Percentiles rank a stretch among this genome's conserved stretches.
These are phyloP conservation scores for Pseudobourletiella spinata DNA, from an alignment of 1,140 invertebrate species.

Conservation along the genomic window DNA sequence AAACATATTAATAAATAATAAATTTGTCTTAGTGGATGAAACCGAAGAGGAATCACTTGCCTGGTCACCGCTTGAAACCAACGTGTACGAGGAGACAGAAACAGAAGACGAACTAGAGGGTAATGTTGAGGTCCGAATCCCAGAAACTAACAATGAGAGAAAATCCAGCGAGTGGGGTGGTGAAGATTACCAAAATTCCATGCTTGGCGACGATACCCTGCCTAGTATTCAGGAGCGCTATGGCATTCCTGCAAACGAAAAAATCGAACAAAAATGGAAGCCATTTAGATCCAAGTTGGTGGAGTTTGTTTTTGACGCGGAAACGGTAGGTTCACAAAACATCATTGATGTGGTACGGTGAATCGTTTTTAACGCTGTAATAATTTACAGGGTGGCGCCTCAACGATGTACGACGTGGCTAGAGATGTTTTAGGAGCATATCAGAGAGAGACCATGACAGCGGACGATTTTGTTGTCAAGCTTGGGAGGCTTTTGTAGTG, in stretches of 20 bases:
- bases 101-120: constrained; percentile 2
- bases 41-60: background rate
- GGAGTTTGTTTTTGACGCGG: constrained; percentile 11
- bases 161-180: constrained; percentile 4
- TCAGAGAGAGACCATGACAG: constrained; percentile 11
- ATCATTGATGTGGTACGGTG: background rate
- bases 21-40: too few relatives aligned
- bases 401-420: constrained; percentile 9
- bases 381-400: background rate
- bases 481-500: too few relatives aligned
- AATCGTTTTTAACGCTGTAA: too few relatives aligned
- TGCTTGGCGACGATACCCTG: background rate
- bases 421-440: constrained; percentile 18
- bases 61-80: too few relatives aligned
- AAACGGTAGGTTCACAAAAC: background rate
- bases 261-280: constrained; percentile 15
- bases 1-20: too few relatives aligned
- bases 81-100: background rate
- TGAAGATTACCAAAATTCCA: background rate
- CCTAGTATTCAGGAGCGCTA: constrained; percentile 5
- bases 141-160: too few relatives aligned
- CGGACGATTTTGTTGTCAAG: constrained; percentile 21
- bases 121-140: too few relatives aligned
- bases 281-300: constrained; percentile 15
- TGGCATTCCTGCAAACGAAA: constrained; percentile 13